Evolutionary conservation across 37 sponge, comb jelly and placozoan species (phyloP), one percentile per base, ranked within the genome.

Genomic region (Cliona cf. orientalis): DNA sequence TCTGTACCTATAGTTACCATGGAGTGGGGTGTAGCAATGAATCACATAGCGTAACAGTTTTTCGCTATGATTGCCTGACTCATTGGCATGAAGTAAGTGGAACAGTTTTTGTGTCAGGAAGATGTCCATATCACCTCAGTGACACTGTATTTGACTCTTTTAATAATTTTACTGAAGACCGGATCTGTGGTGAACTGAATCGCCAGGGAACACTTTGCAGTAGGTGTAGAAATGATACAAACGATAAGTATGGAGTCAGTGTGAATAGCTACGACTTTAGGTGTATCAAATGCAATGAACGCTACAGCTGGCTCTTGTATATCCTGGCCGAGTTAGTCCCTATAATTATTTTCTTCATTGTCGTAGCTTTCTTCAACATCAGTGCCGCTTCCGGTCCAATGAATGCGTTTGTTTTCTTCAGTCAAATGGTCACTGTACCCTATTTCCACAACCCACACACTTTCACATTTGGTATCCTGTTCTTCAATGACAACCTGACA

Each of bases 341-440:
- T 17, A 72, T 84, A 5, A 74, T 72, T 2, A 12, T 84, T 25
- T 76, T 82, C 78, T 89, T 69, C 72, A 29, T 49, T 12, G 3
- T 71, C 0, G 56, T 89, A 21, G 38, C 73, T 25, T 17, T 90
- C 6, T 75, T 84, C 67, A 57, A 71, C 28, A 28, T 90, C 46
- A 84, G 68, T 32, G 57, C 69, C 19, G 75, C 81, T 25, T 71
- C 79, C 2, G 80, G 80, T 64, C 68, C 76, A 1, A 73, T 90
- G 44, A 78, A 90, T 22, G 78, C 80, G 2, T 80, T 84, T 41
- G 79, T 90, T 45, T 90, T 90, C 80, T 90, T 80, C 65, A 73
- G 74, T 60, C 84, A 84, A 58, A 66, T 90, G 32, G 43, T 79
- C 14, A 65, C 90, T 9, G 46, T 71, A 0, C 31, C 60, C 1